Conservation (phyloP, 2,888 invertebrate genomes). For the Ethmia dodecea region DNA sequence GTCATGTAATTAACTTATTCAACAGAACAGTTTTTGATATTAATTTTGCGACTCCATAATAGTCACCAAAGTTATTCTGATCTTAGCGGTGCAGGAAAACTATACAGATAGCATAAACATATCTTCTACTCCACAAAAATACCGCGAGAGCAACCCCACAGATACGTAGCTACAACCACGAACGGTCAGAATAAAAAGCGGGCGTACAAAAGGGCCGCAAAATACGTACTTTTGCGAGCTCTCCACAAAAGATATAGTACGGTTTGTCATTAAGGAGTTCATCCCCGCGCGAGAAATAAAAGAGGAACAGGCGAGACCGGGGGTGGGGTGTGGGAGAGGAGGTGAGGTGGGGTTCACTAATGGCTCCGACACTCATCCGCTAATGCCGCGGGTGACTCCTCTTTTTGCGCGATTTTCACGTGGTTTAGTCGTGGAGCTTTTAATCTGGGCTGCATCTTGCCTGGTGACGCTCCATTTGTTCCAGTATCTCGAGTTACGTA, state of each 20-base stretch:
- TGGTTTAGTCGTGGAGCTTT: slow-evolving; percentile 75
- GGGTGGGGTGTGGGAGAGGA: slow-evolving; percentile 32
- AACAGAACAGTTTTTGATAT: no score
- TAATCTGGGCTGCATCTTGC: slow-evolving; percentile 72
- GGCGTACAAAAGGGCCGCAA: slow-evolving; percentile 74
- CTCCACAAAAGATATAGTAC: slow-evolving; percentile 78
- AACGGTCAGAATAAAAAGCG: slow-evolving; percentile 58
- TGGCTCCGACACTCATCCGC: slow-evolving; percentile 78
- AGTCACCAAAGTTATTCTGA: no score
- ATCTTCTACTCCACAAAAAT: not conserved
- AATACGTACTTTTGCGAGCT: slow-evolving; percentile 76
- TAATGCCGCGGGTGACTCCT: slow-evolving; percentile 77
- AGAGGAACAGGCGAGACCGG: slow-evolving; percentile 66
- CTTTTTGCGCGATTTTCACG: slow-evolving; percentile 77
- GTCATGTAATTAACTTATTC: no score
- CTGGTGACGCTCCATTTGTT: slow-evolving; percentile 44
- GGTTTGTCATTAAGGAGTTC: slow-evolving; percentile 79
- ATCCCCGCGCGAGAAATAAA: slow-evolving; percentile 78
- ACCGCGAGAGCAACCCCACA: not conserved
- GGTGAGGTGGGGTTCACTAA: slow-evolving; percentile 56
- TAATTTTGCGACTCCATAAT: no score
- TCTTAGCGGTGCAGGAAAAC: no score
- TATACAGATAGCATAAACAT: no score
- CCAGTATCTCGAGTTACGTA: slow-evolving; percentile 9
- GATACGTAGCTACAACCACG: not conserved